These are phyloP conservation scores for Pocillopora damicornis DNA, from an alignment of 64 coral and sea anemone species.

Conservation along the genomic window DNA sequence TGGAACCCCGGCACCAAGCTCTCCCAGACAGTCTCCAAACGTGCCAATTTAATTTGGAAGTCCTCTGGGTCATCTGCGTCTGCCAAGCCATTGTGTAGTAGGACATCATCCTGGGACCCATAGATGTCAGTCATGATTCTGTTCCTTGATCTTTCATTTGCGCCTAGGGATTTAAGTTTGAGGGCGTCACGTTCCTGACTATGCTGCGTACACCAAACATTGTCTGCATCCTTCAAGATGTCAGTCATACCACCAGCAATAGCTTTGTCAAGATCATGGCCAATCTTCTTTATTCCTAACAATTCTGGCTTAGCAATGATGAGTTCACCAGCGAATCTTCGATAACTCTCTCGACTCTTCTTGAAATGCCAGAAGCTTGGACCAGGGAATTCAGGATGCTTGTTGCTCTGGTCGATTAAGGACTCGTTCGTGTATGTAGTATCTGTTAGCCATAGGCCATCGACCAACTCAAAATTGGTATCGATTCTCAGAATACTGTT, in stretches of 20 bases:
- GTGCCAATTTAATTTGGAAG: too few relatives aligned
- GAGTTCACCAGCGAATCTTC: constrained; percentile 54
- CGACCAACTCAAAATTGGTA: constrained; percentile 54
- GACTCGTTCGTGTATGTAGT: constrained; percentile 43
- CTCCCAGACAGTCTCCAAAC: not conserved
- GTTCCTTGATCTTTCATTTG: not conserved
- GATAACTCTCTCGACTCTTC: constrained; percentile 14
- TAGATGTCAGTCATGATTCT: not conserved
- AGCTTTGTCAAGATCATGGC: constrained; percentile 35
- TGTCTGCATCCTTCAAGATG: constrained; percentile 38
- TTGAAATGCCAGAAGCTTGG: constrained; percentile 61
- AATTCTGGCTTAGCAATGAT: constrained; percentile 41
- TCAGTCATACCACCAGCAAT: constrained; percentile 33
- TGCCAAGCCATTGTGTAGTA: not conserved
- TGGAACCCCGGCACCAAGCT: not conserved
- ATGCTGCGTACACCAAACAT: constrained; percentile 42
- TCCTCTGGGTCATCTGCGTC: not conserved
- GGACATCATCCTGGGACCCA: not conserved
- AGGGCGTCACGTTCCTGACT: constrained; percentile 22
- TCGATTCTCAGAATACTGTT: constrained; percentile 25
- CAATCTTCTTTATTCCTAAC: constrained; percentile 29
- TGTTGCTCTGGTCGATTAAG: constrained; percentile 7
- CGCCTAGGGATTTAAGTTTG: not conserved
- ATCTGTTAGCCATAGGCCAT: constrained; percentile 54
- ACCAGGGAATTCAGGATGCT: constrained; percentile 64